Conservation (phyloP, 1,140 invertebrate genomes). For the Bombus picipes region DNA sequence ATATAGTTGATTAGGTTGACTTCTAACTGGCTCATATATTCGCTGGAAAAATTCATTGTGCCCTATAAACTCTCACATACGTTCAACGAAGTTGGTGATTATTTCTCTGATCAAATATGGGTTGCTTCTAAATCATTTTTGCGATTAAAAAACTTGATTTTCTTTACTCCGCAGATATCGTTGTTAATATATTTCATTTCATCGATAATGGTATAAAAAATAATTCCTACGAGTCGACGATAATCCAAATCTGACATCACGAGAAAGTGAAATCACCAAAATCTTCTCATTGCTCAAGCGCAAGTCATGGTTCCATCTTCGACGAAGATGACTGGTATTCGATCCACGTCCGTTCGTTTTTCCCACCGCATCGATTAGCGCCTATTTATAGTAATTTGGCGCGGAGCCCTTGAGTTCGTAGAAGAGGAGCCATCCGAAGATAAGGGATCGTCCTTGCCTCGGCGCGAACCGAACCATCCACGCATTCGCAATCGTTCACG, state of each 20-base stretch:
- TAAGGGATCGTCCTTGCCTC: slow-evolving; percentile 81
- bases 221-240: no score
- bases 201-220: no score
- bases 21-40: no score
- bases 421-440: slow-evolving; percentile 69
- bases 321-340: slow-evolving; percentile 50
- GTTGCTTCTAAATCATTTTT: no score
- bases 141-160: background rate
- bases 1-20: no score
- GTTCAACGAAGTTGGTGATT: no score
- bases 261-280: no score
- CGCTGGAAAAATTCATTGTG: no score
- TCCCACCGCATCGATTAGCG: slow-evolving; percentile 76
- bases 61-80: no score
- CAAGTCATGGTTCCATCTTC: background rate
- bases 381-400: slow-evolving; percentile 81
- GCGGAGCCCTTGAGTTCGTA: slow-evolving; percentile 70
- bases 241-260: no score
- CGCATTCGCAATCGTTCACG: slow-evolving; percentile 72
- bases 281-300: background rate
- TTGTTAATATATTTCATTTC: background rate
- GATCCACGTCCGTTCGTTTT: slow-evolving; percentile 66
- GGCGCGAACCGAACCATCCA: slow-evolving; percentile 52
- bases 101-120: no score
- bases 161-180: background rate